Evolutionary conservation across 2,797 vertebrate genomes (phyloP).

Genomic region (Malacoraja senta): DNA sequence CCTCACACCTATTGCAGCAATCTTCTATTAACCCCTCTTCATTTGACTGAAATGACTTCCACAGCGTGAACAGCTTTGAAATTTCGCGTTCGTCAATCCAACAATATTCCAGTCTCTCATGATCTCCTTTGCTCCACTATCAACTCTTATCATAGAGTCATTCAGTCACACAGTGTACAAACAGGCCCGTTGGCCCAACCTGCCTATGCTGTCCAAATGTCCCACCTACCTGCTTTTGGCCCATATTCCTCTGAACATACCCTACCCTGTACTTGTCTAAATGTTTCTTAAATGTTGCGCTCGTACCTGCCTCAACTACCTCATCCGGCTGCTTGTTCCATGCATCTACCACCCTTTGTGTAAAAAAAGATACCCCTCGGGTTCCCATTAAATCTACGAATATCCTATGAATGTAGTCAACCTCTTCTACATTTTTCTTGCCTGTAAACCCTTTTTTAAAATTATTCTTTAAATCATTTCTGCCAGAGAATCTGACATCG

Average conservation of each 20-base stretch:
- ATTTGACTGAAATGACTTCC: not conserved
- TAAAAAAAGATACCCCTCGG: too few species aligned
- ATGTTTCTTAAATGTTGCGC: too few species aligned
- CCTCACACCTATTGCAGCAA: not conserved
- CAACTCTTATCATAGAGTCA: not conserved
- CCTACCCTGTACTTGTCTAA: too few species aligned
- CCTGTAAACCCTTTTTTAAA: not conserved
- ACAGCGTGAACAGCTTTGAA: not conserved
- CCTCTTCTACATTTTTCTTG: not conserved
- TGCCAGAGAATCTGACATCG: not conserved
- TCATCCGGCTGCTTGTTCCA: too few species aligned
- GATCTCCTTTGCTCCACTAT: not conserved
- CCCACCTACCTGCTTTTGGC: too few species aligned
- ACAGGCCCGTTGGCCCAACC: too few species aligned
- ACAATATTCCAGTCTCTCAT: not conserved
- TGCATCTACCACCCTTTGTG: too few species aligned
- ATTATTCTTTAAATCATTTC: not conserved
- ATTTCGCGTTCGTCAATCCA: not conserved
- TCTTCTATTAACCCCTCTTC: not conserved
- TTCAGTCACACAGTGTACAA: too few species aligned
- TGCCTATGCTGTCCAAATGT: too few species aligned
- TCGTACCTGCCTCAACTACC: too few species aligned
- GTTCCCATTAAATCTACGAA: too few species aligned
- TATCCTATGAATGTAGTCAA: not conserved
- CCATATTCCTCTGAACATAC: too few species aligned